Percentiles rank a stretch among this genome's conserved stretches.
These are phyloP conservation scores for Microcebus jonahi DNA, from an alignment of 2,113 vertebrate genomes.

Conservation along the genomic window DNA sequence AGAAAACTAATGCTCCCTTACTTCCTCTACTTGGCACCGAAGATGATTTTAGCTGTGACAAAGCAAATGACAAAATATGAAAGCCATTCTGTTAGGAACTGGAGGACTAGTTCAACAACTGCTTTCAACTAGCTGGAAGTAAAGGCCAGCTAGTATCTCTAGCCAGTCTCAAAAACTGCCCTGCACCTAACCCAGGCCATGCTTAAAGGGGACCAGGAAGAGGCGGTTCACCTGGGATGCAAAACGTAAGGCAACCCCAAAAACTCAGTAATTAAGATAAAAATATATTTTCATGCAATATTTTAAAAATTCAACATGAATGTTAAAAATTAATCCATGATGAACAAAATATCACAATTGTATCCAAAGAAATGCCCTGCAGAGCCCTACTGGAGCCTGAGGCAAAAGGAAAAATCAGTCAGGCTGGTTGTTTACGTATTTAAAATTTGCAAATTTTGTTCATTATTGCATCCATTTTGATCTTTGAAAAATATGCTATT, in stretches of 20 bases:
- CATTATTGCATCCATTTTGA: neutral
- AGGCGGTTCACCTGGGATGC: rapidly evolving
- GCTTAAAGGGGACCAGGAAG: too few species aligned
- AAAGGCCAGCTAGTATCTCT: neutral
- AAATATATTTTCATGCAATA: neutral
- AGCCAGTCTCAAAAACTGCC: neutral
- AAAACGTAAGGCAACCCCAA: neutral
- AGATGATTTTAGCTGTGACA: neutral
- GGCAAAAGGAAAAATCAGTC: neutral
- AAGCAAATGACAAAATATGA: neutral
- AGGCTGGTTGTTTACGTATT: neutral
- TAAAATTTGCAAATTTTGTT: neutral
- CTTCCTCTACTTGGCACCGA: neutral
- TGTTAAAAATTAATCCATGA: neutral
- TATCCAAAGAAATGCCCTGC: neutral
- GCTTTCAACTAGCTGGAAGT: neutral
- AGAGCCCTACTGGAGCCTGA: neutral
- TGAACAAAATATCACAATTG: neutral
- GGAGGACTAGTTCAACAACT: neutral
- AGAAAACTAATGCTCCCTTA: neutral
- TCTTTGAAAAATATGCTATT: neutral
- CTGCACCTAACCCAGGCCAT: neutral
- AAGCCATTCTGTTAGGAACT: neutral
- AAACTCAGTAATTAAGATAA: neutral
- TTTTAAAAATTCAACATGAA: conserved; percentile 14